Conservation (phyloP, 2,888 invertebrate genomes). For the Caenorhabditis plicata region DNA sequence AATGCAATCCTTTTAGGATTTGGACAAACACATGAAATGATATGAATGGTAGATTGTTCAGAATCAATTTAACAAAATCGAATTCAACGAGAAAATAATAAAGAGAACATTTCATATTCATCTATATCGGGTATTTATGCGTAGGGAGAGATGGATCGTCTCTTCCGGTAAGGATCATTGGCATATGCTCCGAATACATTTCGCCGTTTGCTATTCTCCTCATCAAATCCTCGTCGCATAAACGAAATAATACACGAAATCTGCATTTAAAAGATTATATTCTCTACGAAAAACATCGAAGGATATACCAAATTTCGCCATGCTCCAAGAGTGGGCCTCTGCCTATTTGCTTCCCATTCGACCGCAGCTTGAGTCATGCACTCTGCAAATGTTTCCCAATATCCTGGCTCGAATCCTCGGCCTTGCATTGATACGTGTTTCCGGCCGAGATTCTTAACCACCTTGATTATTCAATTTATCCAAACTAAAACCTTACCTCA, state of each 20-base stretch:
- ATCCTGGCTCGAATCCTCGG: slow-evolving; percentile 63
- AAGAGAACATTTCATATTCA: slow-evolving; percentile 5
- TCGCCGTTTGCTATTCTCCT: slow-evolving; percentile 45
- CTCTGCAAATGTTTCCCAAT: slow-evolving; percentile 67
- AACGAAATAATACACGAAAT: slow-evolving; percentile 60
- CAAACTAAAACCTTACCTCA: slow-evolving; percentile 32
- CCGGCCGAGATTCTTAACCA: slow-evolving; percentile 52
- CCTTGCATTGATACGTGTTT: slow-evolving; percentile 58
- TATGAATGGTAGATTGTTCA: no score
- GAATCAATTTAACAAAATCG: no score
- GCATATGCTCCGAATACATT: no score
- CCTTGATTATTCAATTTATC: background rate
- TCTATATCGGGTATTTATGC: slow-evolving; percentile 8
- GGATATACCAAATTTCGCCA: slow-evolving; percentile 60
- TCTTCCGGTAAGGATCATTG: no score
- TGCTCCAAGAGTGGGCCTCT: slow-evolving; percentile 55
- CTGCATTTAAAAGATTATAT: slow-evolving; percentile 15
- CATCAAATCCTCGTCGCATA: slow-evolving; percentile 62
- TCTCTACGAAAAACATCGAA: no score
- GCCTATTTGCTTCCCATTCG: slow-evolving; percentile 58
- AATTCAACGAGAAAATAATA: no score
- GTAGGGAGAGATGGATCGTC: slow-evolving; percentile 24
- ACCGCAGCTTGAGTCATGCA: slow-evolving; percentile 60
- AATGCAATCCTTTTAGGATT: no score
- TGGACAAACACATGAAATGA: no score